phyloP scores from a whole-genome alignment of 2,888 invertebrate genomes.

The Tethea ocularis region DNA sequence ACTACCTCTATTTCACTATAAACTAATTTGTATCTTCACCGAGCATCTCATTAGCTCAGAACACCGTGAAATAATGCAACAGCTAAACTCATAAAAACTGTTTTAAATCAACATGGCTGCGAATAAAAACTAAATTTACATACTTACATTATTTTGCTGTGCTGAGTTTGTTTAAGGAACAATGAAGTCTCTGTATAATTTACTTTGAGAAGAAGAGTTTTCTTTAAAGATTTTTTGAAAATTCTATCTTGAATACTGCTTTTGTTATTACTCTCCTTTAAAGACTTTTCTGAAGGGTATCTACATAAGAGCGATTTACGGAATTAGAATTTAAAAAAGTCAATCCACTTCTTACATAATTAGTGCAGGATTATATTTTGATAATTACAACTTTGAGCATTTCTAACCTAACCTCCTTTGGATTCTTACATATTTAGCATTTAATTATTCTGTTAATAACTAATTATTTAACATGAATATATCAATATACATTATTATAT shows the following conservation, averaged over 20 bases:
- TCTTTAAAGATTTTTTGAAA: neutral
- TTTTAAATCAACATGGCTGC: slow-evolving; percentile 32
- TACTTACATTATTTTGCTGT: slow-evolving; percentile 33
- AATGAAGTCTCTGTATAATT: slow-evolving; percentile 21
- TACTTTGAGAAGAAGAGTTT: neutral
- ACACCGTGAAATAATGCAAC: slow-evolving; percentile 30
- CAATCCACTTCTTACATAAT: too few relatives aligned
- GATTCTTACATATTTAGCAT: too few relatives aligned
- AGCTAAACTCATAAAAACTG: slow-evolving; percentile 30
- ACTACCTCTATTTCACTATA: neutral
- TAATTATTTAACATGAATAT: too few relatives aligned
- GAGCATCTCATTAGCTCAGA: slow-evolving; percentile 30
- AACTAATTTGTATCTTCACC: slow-evolving; percentile 19
- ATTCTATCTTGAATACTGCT: neutral
- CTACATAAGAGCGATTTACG: too few relatives aligned
- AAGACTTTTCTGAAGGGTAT: neutral
- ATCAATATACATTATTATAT: too few relatives aligned
- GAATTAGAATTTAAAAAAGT: too few relatives aligned
- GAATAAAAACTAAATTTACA: slow-evolving; percentile 37
- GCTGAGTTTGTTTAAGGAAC: slow-evolving; percentile 20
- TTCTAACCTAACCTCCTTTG: too few relatives aligned
- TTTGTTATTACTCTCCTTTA: neutral
- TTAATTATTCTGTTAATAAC: too few relatives aligned
- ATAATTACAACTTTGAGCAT: too few relatives aligned
- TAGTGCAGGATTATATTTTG: too few relatives aligned